Conservation (phyloP, 2,888 invertebrate species). For the Muschampia plurimacula region DNA sequence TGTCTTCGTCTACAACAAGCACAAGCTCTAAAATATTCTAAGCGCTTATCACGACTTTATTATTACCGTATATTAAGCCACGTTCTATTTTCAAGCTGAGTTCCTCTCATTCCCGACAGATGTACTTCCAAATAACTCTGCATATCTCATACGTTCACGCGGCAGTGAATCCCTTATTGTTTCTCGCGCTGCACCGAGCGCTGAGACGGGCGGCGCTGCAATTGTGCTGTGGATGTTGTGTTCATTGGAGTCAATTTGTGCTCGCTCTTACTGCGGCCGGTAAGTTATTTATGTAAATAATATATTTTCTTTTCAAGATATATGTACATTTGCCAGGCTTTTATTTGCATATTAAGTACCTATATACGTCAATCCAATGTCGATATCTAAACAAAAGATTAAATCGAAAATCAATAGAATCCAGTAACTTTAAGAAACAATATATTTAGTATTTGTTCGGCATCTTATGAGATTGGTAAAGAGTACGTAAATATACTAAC, state of each 20-base stretch:
- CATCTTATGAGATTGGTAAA: too few species aligned
- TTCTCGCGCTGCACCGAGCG: slow-evolving; percentile 91
- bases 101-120: slow-evolving; percentile 54
- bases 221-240: slow-evolving; percentile 91
- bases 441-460: too few species aligned
- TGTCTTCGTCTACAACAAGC: background rate
- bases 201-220: slow-evolving; percentile 90
- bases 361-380: too few species aligned
- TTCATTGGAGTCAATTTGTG: slow-evolving; percentile 87
- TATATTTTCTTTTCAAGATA: too few species aligned
- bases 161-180: slow-evolving; percentile 93
- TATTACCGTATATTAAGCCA: slow-evolving; percentile 9
- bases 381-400: too few species aligned
- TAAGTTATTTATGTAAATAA: slow-evolving; percentile 48
- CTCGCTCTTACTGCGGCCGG: slow-evolving; percentile 82
- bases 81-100: slow-evolving; percentile 38
- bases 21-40: slow-evolving; percentile 10
- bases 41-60: slow-evolving; percentile 28
- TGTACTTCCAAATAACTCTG: slow-evolving; percentile 90
- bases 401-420: too few species aligned
- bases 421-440: too few species aligned
- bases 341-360: too few species aligned
- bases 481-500: too few species aligned
- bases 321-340: too few species aligned
- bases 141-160: slow-evolving; percentile 96